Conservation (phyloP, 2,888 invertebrate genomes). For the Eulithis testata region DNA sequence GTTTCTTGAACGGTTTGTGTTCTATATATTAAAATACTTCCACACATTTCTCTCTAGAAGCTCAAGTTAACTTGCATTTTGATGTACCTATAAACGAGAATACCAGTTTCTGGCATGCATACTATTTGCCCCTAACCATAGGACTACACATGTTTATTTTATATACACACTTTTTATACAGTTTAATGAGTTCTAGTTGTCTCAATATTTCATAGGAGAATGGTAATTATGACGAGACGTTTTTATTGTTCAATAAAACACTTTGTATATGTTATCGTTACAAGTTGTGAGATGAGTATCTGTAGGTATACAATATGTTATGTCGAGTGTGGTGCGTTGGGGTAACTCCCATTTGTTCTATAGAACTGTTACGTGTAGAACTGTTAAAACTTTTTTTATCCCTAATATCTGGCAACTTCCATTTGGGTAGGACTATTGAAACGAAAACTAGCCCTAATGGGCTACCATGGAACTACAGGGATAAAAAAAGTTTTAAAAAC, state of each 20-base stretch:
- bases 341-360: too few relatives aligned
- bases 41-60: slow-evolving; percentile 6
- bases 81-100: slow-evolving; percentile 1
- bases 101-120: slow-evolving; percentile 25
- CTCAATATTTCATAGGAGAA: slow-evolving; percentile 11
- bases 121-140: slow-evolving; percentile 17
- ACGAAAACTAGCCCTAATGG: too few relatives aligned
- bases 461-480: too few relatives aligned
- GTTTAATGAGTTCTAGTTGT: slow-evolving; percentile 3
- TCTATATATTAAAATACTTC: neutral
- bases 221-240: slow-evolving; percentile 1
- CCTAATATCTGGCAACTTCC: too few relatives aligned
- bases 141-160: slow-evolving; percentile 8
- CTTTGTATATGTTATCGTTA: too few relatives aligned
- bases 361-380: too few relatives aligned
- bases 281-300: too few relatives aligned
- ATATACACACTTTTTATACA: slow-evolving; percentile 11
- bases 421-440: too few relatives aligned
- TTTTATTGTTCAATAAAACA: too few relatives aligned
- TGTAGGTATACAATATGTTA: too few relatives aligned
- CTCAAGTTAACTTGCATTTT: slow-evolving; percentile 13
- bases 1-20: slow-evolving; percentile 28
- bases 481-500: too few relatives aligned
- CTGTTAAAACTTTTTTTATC: too few relatives aligned
- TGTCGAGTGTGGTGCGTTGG: neutral